Conservation (phyloP, 1,140 invertebrate genomes). For the Neodiprion virginianus region DNA sequence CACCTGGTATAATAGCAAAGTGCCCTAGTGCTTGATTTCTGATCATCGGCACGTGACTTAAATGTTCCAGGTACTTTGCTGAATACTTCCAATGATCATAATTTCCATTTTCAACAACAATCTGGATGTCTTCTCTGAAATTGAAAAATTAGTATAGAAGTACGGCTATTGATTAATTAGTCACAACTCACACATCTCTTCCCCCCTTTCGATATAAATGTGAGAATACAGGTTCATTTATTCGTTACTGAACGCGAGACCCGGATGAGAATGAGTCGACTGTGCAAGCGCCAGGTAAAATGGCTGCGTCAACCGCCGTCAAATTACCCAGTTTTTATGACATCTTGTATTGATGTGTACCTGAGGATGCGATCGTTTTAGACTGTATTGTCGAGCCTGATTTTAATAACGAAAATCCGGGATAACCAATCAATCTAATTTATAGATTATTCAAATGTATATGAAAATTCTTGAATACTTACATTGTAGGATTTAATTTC, state of each 20-base stretch:
- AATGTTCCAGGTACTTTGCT: slow-evolving; percentile 69
- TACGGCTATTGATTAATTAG: neutral
- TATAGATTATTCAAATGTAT: too few relatives aligned
- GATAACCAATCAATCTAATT: too few relatives aligned
- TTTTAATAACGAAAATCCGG: too few relatives aligned
- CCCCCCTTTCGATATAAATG: slow-evolving; percentile 6
- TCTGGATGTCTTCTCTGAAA: slow-evolving; percentile 67
- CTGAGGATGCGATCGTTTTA: too few relatives aligned
- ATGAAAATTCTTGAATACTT: slow-evolving; percentile 44
- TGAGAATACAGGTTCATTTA: slow-evolving; percentile 17
- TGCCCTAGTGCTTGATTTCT: slow-evolving; percentile 65
- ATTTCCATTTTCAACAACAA: slow-evolving; percentile 70
- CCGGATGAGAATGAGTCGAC: too few relatives aligned
- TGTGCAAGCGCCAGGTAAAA: too few relatives aligned
- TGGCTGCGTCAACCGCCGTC: too few relatives aligned
- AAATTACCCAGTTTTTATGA: too few relatives aligned
- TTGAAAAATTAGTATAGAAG: slow-evolving; percentile 23
- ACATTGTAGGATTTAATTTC: slow-evolving; percentile 76
- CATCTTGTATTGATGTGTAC: too few relatives aligned
- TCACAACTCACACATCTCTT: slow-evolving; percentile 18
- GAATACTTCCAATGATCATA: slow-evolving; percentile 75
- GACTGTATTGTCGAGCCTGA: too few relatives aligned
- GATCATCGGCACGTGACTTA: slow-evolving; percentile 70
- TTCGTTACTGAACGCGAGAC: neutral
- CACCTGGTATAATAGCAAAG: slow-evolving; percentile 64